Conservation (phyloP, 2,113 vertebrate genomes). For the Tapirus terrestris region DNA sequence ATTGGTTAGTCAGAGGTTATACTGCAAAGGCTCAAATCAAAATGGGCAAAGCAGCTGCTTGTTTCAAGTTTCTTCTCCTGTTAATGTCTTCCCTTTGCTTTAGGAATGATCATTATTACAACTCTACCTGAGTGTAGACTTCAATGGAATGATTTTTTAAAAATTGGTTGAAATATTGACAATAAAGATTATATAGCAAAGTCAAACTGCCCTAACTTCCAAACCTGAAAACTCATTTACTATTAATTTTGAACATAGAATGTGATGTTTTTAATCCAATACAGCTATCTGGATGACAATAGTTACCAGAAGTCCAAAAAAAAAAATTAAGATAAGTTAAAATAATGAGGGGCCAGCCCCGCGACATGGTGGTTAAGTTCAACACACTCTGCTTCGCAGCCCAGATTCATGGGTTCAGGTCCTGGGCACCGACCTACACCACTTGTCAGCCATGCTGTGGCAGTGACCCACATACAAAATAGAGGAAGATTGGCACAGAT, state of each 20-base stretch:
- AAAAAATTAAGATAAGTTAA: neutral
- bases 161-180: conserved; percentile 30
- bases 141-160: neutral
- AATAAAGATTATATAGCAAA: conserved; percentile 34
- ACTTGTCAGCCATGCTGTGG: too few species aligned
- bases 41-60: neutral
- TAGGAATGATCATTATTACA: neutral
- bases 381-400: too few species aligned
- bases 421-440: too few species aligned
- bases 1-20: neutral
- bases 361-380: too few species aligned
- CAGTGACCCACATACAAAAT: too few species aligned
- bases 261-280: conserved; percentile 34
- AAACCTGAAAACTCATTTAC: neutral
- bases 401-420: too few species aligned
- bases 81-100: neutral
- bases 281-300: neutral
- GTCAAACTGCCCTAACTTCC: neutral
- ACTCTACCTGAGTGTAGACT: neutral
- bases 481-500: too few species aligned
- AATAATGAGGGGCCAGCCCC: neutral
- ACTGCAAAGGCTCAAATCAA: neutral
- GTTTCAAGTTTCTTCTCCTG: neutral
- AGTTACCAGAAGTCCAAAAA: neutral
- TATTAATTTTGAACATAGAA: conserved; percentile 32